A percentile compares a stretch with the other conserved stretches of the same genome.
phyloP scores from a whole-genome alignment of 2,113 vertebrate species.

The Tenebrosternarchus preto region DNA sequence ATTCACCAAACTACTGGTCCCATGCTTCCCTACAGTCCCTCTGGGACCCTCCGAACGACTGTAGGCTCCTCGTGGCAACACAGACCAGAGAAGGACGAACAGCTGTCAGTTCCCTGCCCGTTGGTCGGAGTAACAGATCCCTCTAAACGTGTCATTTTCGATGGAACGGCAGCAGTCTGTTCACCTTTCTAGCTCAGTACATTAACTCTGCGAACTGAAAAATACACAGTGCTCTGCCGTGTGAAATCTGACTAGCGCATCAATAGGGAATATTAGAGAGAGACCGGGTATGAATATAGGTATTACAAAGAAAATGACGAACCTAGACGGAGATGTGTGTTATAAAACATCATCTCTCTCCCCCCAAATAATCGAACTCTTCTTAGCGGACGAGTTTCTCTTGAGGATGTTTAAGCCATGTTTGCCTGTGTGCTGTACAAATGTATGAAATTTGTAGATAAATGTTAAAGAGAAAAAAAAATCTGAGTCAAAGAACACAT shows the following conservation, averaged over 20 bases:
- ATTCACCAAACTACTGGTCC: constrained; percentile 12
- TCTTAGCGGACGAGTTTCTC: constrained; percentile 85
- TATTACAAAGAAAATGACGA: constrained; percentile 18
- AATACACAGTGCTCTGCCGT: neutral
- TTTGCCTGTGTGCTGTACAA: constrained; percentile 93
- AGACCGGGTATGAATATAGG: neutral
- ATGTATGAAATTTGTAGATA: constrained; percentile 94
- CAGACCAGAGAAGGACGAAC: constrained; percentile 14
- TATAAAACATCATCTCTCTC: neutral
- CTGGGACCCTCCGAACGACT: constrained; percentile 5
- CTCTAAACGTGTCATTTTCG: constrained; percentile 82
- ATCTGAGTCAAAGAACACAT: constrained; percentile 72
- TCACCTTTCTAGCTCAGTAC: constrained; percentile 80
- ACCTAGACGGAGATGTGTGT: neutral
- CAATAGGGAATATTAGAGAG: neutral
- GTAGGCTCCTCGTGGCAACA: neutral
- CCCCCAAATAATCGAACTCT: constrained; percentile 69
- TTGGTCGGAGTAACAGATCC: constrained; percentile 74
- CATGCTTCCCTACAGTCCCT: constrained; percentile 18
- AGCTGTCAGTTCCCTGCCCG: constrained; percentile 3
- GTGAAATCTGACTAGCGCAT: constrained; percentile 5
- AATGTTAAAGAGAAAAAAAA: constrained; percentile 80
- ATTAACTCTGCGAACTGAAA: constrained; percentile 64
- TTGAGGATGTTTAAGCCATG: constrained; percentile 96
- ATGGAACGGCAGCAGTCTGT: constrained; percentile 84